These are phyloP conservation scores for Drosophila funebris DNA, from an alignment of 1,140 invertebrate species.

Conservation along the genomic window DNA sequence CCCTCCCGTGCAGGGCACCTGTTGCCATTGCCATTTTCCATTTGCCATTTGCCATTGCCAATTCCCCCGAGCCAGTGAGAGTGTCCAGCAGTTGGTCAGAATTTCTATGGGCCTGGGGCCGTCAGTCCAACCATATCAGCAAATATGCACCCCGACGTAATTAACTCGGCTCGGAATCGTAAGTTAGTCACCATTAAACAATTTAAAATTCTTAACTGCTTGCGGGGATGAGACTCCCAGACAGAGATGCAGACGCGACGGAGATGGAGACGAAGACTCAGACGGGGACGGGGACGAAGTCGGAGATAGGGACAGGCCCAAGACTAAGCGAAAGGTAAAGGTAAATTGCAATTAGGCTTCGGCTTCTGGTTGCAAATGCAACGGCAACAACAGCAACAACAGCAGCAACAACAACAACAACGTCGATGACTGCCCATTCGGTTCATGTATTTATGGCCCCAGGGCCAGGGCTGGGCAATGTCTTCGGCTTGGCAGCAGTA, in stretches of 20 bases:
- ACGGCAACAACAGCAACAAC: conserved; percentile 24
- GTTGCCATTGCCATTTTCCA: conserved; percentile 34
- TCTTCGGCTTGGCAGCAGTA: conserved; percentile 56
- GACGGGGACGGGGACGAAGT: too few species aligned
- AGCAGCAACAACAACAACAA: conserved; percentile 7
- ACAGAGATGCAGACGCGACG: not conserved
- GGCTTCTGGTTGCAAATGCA: conserved; percentile 78
- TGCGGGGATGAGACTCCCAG: conserved; percentile 27
- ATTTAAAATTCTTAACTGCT: conserved; percentile 79
- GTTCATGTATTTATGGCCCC: conserved; percentile 74
- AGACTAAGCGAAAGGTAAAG: conserved; percentile 47
- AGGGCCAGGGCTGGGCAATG: conserved; percentile 63
- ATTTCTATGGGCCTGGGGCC: conserved; percentile 59
- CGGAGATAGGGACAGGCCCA: not conserved
- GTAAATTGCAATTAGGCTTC: conserved; percentile 82
- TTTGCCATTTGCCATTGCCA: conserved; percentile 28
- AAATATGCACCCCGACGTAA: conserved; percentile 81
- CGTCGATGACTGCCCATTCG: conserved; percentile 55
- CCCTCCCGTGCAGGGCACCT: conserved; percentile 39
- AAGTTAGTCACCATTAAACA: conserved; percentile 83
- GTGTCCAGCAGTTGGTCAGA: conserved; percentile 34
- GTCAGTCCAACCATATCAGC: conserved; percentile 60
- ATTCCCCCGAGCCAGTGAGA: conserved; percentile 38
- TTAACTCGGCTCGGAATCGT: conserved; percentile 80
- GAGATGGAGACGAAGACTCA: not conserved